Conservation (phyloP, 2,888 invertebrate genomes). For the Tribolium freemani region DNA sequence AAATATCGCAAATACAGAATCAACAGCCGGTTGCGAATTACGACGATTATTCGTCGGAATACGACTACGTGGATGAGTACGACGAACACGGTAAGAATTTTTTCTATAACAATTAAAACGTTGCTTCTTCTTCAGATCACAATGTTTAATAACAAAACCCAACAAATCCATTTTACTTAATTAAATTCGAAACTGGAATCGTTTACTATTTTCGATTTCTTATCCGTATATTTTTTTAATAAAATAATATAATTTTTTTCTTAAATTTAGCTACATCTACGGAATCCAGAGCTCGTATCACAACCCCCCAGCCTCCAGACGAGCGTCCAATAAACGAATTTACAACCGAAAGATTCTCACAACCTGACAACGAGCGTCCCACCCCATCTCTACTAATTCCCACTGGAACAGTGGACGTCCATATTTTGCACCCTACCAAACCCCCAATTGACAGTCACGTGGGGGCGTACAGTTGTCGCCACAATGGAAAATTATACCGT, state of each 20-base stretch:
- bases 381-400: constrained; percentile 56
- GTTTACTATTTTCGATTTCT: no score
- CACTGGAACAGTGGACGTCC: constrained; percentile 58
- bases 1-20: constrained; percentile 52
- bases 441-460: constrained; percentile 51
- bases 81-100: background rate
- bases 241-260: no score
- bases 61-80: constrained; percentile 58
- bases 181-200: no score
- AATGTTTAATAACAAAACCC: no score
- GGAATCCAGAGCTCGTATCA: constrained; percentile 17
- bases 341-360: constrained; percentile 57
- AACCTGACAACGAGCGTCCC: constrained; percentile 64
- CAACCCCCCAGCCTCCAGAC: constrained; percentile 64
- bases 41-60: constrained; percentile 59
- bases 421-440: constrained; percentile 54
- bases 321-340: constrained; percentile 57
- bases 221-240: no score
- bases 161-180: no score
- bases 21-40: constrained; percentile 59
- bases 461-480: constrained; percentile 52
- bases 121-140: no score
- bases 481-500: constrained; percentile 65
- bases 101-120: no score
- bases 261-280: constrained; percentile 37